These are phyloP conservation scores for Xylota sylvarum DNA, from an alignment of 2,888 invertebrate species.

Conservation along the genomic window DNA sequence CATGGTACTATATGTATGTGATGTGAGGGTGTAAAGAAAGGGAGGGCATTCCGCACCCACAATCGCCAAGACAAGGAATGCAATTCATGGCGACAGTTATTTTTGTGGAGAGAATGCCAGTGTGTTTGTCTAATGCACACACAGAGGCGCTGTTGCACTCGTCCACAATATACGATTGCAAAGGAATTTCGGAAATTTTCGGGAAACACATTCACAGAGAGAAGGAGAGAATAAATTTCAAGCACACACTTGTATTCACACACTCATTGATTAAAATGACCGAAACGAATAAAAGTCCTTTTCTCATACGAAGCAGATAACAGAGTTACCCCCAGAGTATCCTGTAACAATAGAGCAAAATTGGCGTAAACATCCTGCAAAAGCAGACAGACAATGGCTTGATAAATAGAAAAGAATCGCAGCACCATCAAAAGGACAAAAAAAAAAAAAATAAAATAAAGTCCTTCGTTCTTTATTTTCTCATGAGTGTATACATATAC, in stretches of 20 bases:
- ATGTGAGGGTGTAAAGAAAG: conserved; percentile 27
- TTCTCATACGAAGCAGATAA: conserved; percentile 42
- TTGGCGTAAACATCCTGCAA: conserved; percentile 76
- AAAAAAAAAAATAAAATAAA: conserved; percentile 35
- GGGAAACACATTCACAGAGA: conserved; percentile 6
- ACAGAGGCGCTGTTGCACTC: conserved; percentile 39
- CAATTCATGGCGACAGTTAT: conserved; percentile 76
- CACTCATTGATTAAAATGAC: conserved; percentile 76
- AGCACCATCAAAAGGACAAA: conserved; percentile 35
- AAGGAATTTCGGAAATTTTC: conserved; percentile 58
- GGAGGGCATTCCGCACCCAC: conserved; percentile 44
- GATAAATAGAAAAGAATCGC: conserved; percentile 75
- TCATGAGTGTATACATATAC: conserved; percentile 2
- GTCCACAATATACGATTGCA: conserved; percentile 28
- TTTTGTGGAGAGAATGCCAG: conserved; percentile 66
- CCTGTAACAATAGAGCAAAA: conserved; percentile 74
- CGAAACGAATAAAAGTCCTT: conserved; percentile 67
- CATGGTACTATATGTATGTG: neutral
- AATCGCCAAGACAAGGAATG: conserved; percentile 56
- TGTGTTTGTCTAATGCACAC: conserved; percentile 72
- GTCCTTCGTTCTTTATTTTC: conserved; percentile 39
- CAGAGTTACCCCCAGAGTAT: conserved; percentile 61
- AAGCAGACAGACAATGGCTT: conserved; percentile 72
- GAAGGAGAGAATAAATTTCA: conserved; percentile 52
- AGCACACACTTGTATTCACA: conserved; percentile 52